These are phyloP conservation scores for Hippopotamyrus pictus DNA, from an alignment of 2,797 vertebrate genomes.

Conservation along the genomic window DNA sequence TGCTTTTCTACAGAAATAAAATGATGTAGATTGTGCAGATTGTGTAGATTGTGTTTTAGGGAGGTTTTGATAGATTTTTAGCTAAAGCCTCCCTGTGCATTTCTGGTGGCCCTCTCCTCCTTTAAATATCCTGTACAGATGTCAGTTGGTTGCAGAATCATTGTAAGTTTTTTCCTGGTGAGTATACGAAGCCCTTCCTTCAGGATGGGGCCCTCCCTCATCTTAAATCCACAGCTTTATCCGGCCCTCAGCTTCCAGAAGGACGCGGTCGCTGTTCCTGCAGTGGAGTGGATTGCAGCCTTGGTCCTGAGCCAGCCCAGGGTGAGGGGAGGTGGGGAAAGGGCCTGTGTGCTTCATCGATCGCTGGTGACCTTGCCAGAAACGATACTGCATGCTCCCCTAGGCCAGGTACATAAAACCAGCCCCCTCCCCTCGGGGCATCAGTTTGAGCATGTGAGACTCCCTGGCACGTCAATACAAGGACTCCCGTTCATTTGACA, in stretches of 20 bases:
- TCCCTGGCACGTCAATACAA: neutral
- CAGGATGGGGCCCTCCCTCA: neutral
- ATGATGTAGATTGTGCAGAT: neutral
- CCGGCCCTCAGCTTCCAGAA: neutral
- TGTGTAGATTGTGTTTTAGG: neutral
- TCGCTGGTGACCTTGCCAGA: neutral
- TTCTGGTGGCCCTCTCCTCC: neutral
- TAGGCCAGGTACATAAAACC: neutral
- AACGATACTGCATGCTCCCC: neutral
- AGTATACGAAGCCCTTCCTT: neutral
- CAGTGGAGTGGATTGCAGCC: neutral
- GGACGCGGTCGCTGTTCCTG: neutral
- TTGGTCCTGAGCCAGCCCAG: neutral
- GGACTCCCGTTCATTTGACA: neutral
- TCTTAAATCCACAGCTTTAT: neutral
- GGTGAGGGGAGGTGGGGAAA: neutral
- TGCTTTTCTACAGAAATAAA: neutral
- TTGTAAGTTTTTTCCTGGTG: neutral
- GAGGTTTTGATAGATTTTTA: neutral
- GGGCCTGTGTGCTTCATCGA: neutral
- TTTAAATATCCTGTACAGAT: constrained; percentile 4
- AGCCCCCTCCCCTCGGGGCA: neutral
- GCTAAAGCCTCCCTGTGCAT: neutral
- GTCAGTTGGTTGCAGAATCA: neutral
- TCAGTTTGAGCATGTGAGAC: neutral